phyloP scores from a whole-genome alignment of 2,888 invertebrate genomes.

The Plutella xylostella region DNA sequence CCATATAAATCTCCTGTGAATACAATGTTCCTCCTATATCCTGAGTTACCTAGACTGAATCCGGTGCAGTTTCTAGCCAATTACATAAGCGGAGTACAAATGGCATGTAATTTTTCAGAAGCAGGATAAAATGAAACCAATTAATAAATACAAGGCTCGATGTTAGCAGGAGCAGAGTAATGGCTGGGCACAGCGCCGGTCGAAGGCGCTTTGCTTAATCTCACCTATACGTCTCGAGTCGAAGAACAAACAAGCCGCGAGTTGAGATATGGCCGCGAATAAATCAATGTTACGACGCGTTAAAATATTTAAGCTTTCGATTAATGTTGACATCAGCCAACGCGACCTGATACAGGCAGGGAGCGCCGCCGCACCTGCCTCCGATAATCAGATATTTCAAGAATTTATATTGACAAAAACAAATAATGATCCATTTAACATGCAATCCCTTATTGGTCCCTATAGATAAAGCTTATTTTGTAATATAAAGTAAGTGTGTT shows the following conservation, averaged over 20 bases:
- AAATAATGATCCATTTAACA: no score
- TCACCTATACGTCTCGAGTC: conserved; percentile 62
- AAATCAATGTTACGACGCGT: conserved; percentile 69
- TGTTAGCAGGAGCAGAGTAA: conserved; percentile 32
- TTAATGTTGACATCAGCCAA: conserved; percentile 51
- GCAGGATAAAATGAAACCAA: conserved; percentile 29
- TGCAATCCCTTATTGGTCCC: no score
- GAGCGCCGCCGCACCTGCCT: conserved; percentile 1
- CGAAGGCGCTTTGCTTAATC: conserved; percentile 49
- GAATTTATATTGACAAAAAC: conserved; percentile 6
- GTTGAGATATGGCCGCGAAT: conserved; percentile 62
- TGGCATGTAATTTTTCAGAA: conserved; percentile 1
- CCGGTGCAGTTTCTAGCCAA: conserved; percentile 1
- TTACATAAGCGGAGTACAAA: neutral
- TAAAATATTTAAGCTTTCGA: conserved; percentile 68
- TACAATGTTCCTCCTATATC: conserved; percentile 45
- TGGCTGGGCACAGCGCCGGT: conserved; percentile 29
- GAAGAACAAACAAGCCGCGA: conserved; percentile 65
- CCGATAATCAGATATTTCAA: conserved; percentile 2
- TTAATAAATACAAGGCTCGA: conserved; percentile 35
- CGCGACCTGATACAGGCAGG: no score
- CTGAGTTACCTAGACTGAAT: conserved; percentile 24
- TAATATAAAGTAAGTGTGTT: no score
- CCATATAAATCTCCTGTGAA: conserved; percentile 62
- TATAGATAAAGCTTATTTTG: no score